Conservation (phyloP, 2,888 invertebrate species). For the Epistrophe eligans region DNA sequence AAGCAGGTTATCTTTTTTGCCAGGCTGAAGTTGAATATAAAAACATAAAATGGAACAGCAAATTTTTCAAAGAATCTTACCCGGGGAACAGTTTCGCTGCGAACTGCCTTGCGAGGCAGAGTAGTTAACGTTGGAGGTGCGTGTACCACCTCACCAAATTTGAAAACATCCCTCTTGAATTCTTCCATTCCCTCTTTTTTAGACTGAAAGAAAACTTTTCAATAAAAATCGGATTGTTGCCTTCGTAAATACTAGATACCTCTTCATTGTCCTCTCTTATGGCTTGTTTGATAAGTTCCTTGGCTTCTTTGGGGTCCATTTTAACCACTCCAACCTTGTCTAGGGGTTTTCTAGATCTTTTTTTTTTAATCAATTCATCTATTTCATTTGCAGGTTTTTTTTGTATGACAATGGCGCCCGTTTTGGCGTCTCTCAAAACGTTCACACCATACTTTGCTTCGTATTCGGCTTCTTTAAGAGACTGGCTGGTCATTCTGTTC, state of each 20-base stretch:
- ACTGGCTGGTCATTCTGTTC: slow-evolving; percentile 86
- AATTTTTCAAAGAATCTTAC: slow-evolving; percentile 78
- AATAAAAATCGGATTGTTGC: background rate
- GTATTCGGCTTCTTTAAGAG: slow-evolving; percentile 86
- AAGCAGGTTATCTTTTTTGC: slow-evolving; percentile 86
- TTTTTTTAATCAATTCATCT: slow-evolving; percentile 84
- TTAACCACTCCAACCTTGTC: slow-evolving; percentile 54
- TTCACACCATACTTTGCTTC: slow-evolving; percentile 87
- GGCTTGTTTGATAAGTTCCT: slow-evolving; percentile 81
- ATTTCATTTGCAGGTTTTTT: slow-evolving; percentile 86
- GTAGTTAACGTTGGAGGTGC: slow-evolving; percentile 88
- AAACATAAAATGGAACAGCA: slow-evolving; percentile 66
- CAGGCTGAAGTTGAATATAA: slow-evolving; percentile 85
- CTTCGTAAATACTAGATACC: slow-evolving; percentile 52
- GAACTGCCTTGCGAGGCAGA: slow-evolving; percentile 85
- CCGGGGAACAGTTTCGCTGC: slow-evolving; percentile 83
- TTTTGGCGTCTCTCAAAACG: slow-evolving; percentile 85
- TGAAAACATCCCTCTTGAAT: slow-evolving; percentile 87
- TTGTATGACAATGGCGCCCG: slow-evolving; percentile 83
- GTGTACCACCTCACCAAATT: slow-evolving; percentile 91
- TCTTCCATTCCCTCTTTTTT: slow-evolving; percentile 81
- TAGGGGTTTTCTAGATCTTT: slow-evolving; percentile 50
- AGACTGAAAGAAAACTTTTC: slow-evolving; percentile 61
- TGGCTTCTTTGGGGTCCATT: slow-evolving; percentile 80
- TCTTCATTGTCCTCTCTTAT: slow-evolving; percentile 80